Evolutionary conservation across 2,888 invertebrate genomes (phyloP).

Genomic region (Mesochorus sp.): DNA sequence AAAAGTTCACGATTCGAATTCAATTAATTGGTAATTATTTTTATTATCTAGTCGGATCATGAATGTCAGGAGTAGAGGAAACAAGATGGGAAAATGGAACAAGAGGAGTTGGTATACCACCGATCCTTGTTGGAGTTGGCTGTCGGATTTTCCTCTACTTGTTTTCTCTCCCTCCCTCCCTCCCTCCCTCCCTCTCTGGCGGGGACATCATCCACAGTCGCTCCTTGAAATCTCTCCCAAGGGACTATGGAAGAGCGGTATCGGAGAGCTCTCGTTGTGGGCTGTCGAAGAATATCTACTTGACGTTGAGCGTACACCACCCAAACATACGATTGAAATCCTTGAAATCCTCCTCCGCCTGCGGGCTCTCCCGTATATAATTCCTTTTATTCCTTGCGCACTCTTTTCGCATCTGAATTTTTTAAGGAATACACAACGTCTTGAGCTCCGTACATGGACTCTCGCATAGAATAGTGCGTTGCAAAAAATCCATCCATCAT

Average conservation of each 20-base stretch:
- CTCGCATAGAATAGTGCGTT: not conserved
- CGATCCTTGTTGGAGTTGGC: conserved; percentile 44
- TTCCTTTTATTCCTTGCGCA: not conserved
- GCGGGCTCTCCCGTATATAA: not conserved
- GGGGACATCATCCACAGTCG: conserved; percentile 29
- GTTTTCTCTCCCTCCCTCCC: not conserved
- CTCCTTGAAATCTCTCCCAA: conserved; percentile 36
- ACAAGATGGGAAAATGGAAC: conserved; percentile 12
- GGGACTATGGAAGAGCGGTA: conserved; percentile 32
- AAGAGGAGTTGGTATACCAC: conserved; percentile 27
- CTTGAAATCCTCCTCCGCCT: conserved; percentile 16
- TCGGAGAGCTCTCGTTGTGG: conserved; percentile 24
- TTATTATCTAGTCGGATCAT: conserved; percentile 3
- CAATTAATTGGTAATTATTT: too few relatives aligned
- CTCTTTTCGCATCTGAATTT: conserved; percentile 8
- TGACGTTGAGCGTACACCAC: conserved; percentile 25
- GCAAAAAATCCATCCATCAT: not conserved
- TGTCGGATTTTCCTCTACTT: conserved; percentile 51
- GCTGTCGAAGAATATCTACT: conserved; percentile 48
- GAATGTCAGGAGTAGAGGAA: not conserved
- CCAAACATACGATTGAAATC: conserved; percentile 52
- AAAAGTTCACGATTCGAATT: too few relatives aligned
- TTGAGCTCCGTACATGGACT: not conserved
- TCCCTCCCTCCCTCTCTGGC: not conserved
- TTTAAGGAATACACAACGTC: conserved; percentile 20